Conservation (phyloP, 2,888 invertebrate genomes). For the Tipula helvola region DNA sequence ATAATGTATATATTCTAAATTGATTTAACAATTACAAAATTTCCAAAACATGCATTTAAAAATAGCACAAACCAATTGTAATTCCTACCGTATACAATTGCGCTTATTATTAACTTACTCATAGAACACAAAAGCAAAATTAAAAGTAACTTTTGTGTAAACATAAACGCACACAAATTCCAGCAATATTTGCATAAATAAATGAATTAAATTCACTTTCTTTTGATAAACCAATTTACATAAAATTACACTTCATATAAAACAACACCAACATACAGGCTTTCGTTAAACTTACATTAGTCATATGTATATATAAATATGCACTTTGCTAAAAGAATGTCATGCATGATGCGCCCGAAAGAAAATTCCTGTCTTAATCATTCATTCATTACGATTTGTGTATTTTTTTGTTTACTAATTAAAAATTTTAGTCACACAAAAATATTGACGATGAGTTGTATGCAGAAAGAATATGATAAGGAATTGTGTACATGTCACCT, state of each 20-base stretch:
- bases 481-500: slow-evolving; percentile 11
- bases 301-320: neutral
- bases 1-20: neutral
- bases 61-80: neutral
- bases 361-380: neutral
- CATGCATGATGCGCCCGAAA: neutral
- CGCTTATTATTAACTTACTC: too few species aligned
- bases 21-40: neutral
- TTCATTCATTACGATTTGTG: neutral
- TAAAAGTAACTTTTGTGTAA: neutral
- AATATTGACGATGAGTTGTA: neutral
- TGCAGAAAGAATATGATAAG: neutral
- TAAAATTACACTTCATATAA: neutral
- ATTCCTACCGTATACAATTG: neutral
- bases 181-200: neutral
- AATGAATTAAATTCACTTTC: neutral
- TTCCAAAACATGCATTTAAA: neutral
- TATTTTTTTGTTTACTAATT: neutral
- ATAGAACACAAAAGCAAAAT: neutral
- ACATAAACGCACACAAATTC: neutral
- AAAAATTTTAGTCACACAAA: neutral
- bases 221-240: neutral
- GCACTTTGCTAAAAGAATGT: neutral
- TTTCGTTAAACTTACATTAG: neutral
- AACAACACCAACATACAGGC: neutral